Percentiles rank a stretch among this genome's conserved stretches.
These are phyloP conservation scores for Calliscelio sp. DNA, from an alignment of 2,888 invertebrate genomes.

Conservation along the genomic window DNA sequence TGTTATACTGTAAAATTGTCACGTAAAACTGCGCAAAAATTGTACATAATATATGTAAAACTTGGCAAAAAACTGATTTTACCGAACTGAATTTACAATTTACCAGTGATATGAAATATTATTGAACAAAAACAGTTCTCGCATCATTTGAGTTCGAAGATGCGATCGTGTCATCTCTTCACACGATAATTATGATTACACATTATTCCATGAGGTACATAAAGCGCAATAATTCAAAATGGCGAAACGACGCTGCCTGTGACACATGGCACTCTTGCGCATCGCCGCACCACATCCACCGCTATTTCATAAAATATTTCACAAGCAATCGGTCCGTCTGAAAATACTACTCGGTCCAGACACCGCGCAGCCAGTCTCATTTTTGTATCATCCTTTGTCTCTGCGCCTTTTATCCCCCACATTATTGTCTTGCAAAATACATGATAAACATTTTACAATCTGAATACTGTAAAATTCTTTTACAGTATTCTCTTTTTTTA, in stretches of 20 bases:
- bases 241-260: conserved; percentile 15
- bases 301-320: conserved; percentile 3
- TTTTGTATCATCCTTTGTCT: conserved; percentile 10
- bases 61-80: no score
- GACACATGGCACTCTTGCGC: background rate
- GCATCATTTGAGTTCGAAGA: conserved; percentile 36
- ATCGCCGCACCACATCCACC: background rate
- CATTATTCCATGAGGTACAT: conserved; percentile 37
- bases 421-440: conserved; percentile 23
- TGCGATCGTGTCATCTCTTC: conserved; percentile 20
- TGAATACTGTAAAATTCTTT: conserved; percentile 15
- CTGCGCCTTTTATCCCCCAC: background rate
- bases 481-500: conserved; percentile 10
- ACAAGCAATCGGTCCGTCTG: background rate
- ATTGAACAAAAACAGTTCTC: conserved; percentile 30
- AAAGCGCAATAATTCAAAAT: conserved; percentile 51
- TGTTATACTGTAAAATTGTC: no score
- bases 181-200: conserved; percentile 41
- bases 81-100: no score
- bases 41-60: no score
- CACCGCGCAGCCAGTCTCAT: background rate
- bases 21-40: no score
- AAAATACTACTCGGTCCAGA: no score
- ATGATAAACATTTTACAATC: conserved; percentile 35
- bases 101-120: conserved; percentile 37